Evolutionary conservation across 2,888 invertebrate species (phyloP).

Genomic region (Chrysodeixis includens): DNA sequence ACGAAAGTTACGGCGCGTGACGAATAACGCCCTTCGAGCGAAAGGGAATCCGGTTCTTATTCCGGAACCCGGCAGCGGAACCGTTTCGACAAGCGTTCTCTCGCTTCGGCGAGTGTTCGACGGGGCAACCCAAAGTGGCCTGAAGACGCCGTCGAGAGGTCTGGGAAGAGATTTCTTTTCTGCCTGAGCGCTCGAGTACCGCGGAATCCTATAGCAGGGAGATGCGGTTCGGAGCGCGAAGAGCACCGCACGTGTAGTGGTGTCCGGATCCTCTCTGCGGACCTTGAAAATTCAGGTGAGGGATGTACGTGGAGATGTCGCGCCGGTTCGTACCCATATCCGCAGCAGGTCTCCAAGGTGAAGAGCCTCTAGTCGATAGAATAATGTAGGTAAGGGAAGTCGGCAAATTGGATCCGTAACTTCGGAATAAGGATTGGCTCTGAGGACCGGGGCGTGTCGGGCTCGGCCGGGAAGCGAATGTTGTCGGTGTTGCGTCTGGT

Average conservation of each 20-base stretch:
- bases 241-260: slow-evolving; percentile 68
- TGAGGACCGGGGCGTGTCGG: slow-evolving; percentile 91
- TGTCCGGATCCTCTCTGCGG: slow-evolving; percentile 74
- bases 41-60: slow-evolving; percentile 89
- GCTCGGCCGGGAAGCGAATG: slow-evolving; percentile 81
- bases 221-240: slow-evolving; percentile 84
- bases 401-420: slow-evolving; percentile 91
- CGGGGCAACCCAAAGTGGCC: slow-evolving; percentile 79
- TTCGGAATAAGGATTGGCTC: slow-evolving; percentile 93
- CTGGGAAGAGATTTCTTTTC: slow-evolving; percentile 63
- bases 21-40: slow-evolving; percentile 81
- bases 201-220: slow-evolving; percentile 86
- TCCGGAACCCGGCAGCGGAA: slow-evolving; percentile 90
- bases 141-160: slow-evolving; percentile 82
- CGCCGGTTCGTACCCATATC: slow-evolving; percentile 91
- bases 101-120: slow-evolving; percentile 65
- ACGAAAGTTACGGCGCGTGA: slow-evolving; percentile 14
- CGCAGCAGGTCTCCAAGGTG: slow-evolving; percentile 94
- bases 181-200: slow-evolving; percentile 80
- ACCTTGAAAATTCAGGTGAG: slow-evolving; percentile 76
- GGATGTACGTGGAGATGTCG: slow-evolving; percentile 73
- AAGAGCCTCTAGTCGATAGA: slow-evolving; percentile 90
- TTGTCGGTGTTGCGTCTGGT: slow-evolving; percentile 53
- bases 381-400: slow-evolving; percentile 92
- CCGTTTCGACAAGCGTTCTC: slow-evolving; percentile 80